A percentile compares a stretch with the other conserved stretches of the same genome.
Evolutionary conservation across 53 echinoderm and acorn worm species (phyloP).

Genomic region (Actinopyga echinites): DNA sequence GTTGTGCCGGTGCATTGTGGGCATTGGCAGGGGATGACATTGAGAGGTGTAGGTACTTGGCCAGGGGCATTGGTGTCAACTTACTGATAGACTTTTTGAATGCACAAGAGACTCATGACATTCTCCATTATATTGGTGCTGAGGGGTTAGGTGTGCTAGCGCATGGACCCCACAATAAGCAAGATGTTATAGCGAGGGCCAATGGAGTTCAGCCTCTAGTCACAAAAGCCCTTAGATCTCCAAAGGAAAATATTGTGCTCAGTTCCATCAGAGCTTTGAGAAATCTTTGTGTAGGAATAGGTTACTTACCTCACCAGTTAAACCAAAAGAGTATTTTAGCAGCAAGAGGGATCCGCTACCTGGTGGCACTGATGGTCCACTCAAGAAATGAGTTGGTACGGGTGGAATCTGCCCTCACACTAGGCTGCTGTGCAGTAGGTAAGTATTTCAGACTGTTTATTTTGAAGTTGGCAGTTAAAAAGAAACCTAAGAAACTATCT

Average conservation of each 20-base stretch:
- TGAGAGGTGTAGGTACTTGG: slow-evolving; percentile 87
- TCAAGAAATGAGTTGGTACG: slow-evolving; percentile 90
- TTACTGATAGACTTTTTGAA: slow-evolving; percentile 92
- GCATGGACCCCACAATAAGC: slow-evolving; percentile 88
- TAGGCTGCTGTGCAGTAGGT: slow-evolving; percentile 92
- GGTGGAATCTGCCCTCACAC: slow-evolving; percentile 88
- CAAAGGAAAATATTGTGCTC: slow-evolving; percentile 95
- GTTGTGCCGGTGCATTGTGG: slow-evolving; percentile 92
- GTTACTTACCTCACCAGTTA: slow-evolving; percentile 82
- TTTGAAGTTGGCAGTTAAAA: not conserved
- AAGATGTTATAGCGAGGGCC: slow-evolving; percentile 81
- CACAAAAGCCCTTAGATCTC: slow-evolving; percentile 73
- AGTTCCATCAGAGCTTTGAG: slow-evolving; percentile 86
- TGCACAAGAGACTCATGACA: slow-evolving; percentile 79
- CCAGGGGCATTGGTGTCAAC: slow-evolving; percentile 88
- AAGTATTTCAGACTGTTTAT: slow-evolving; percentile 8
- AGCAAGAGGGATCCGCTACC: slow-evolving; percentile 83
- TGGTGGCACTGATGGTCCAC: slow-evolving; percentile 94
- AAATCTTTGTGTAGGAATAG: slow-evolving; percentile 88
- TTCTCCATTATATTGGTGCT: slow-evolving; percentile 92
- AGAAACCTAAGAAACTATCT: not conserved
- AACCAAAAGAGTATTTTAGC: slow-evolving; percentile 82
- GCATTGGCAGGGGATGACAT: slow-evolving; percentile 92
- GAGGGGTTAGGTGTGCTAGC: slow-evolving; percentile 90
- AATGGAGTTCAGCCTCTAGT: slow-evolving; percentile 95